phyloP scores from a whole-genome alignment of 2,888 invertebrate species.

The Galerucella nymphaeae region DNA sequence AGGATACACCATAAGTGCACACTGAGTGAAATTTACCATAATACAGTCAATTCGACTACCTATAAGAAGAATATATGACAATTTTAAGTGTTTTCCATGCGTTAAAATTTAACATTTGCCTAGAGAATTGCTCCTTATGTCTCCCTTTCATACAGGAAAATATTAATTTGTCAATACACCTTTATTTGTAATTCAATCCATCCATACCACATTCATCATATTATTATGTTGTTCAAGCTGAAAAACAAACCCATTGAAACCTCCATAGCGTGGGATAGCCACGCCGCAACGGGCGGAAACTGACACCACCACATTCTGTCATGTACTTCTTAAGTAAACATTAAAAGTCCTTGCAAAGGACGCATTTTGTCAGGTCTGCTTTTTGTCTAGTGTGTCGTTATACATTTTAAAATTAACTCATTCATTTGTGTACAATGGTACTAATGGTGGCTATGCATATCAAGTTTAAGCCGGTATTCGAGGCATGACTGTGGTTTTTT shows the following conservation, averaged over 20 bases:
- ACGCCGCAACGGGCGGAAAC: conserved; percentile 38
- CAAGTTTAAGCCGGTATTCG: conserved; percentile 23
- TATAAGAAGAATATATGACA: too few species aligned
- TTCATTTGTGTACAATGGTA: conserved; percentile 50
- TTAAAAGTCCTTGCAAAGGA: conserved; percentile 57
- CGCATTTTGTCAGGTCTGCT: conserved; percentile 54
- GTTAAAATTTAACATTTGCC: too few species aligned
- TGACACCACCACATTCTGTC: conserved; percentile 39
- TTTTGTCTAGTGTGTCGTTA: conserved; percentile 50
- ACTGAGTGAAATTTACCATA: not conserved
- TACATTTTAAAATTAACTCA: conserved; percentile 46
- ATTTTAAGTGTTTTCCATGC: too few species aligned
- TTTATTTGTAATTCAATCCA: not conserved
- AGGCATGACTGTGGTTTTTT: conserved; percentile 13
- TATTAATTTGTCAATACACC: not conserved
- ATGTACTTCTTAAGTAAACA: conserved; percentile 48
- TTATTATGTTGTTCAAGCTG: not conserved
- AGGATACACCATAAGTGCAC: too few species aligned
- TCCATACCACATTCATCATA: not conserved
- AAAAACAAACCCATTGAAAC: not conserved
- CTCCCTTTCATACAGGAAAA: too few species aligned
- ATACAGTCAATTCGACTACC: too few species aligned
- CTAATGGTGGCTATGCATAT: conserved; percentile 38
- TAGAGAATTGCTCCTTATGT: too few species aligned
- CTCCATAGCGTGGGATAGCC: conserved; percentile 37